Conservation (phyloP, 1,140 invertebrate species). For the Trachelipus rathkii region DNA sequence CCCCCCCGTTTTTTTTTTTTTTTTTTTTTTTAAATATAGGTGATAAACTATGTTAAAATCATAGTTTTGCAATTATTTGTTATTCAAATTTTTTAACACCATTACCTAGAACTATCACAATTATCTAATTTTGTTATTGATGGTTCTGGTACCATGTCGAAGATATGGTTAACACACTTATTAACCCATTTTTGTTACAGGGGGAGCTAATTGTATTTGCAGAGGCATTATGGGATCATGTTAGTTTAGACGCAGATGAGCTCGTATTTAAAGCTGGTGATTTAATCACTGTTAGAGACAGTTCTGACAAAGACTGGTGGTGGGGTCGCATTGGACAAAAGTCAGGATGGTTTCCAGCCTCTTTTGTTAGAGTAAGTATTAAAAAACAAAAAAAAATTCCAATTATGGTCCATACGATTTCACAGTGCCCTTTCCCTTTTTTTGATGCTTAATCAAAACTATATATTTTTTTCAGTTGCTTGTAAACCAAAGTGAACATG, state of each 20-base stretch:
- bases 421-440: background rate
- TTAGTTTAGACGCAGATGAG: conserved; percentile 72
- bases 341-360: conserved; percentile 72
- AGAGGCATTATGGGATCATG: conserved; percentile 75
- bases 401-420: too few relatives aligned
- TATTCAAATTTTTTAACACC: too few relatives aligned
- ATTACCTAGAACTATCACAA: too few relatives aligned
- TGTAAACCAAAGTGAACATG: conserved; percentile 63
- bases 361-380: conserved; percentile 65
- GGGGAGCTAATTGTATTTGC: conserved; percentile 56
- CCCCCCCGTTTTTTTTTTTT: too few relatives aligned
- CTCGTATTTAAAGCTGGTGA: conserved; percentile 71
- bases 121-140: too few relatives aligned
- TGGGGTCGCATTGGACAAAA: conserved; percentile 63
- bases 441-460: background rate
- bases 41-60: too few relatives aligned
- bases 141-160: too few relatives aligned
- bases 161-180: background rate
- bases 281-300: conserved; percentile 69
- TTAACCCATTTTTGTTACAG: background rate
- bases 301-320: conserved; percentile 72
- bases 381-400: background rate
- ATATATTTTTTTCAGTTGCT: conserved; percentile 52
- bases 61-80: too few relatives aligned
- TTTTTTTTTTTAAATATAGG: too few relatives aligned